Percentiles rank a stretch among this genome's conserved stretches.
These are phyloP conservation scores for Seriola aureovittata DNA, from an alignment of 2,113 vertebrate genomes.

Conservation along the genomic window DNA sequence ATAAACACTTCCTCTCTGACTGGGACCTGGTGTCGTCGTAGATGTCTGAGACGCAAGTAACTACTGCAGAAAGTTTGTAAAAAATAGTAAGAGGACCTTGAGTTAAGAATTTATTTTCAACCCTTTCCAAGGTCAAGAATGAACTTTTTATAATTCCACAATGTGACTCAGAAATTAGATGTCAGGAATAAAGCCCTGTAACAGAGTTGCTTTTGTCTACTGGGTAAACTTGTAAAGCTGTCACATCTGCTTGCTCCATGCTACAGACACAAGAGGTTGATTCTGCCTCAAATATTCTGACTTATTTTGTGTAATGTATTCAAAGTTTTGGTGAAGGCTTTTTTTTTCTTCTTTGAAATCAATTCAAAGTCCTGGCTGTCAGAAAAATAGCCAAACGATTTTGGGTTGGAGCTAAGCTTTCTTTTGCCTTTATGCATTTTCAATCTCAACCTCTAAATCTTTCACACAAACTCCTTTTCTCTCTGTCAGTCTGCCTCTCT, in stretches of 20 bases:
- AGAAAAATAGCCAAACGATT: constrained; percentile 54
- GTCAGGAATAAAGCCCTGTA: not conserved
- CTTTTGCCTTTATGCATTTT: constrained; percentile 67
- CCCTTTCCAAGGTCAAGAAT: not conserved
- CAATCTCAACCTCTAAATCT: constrained; percentile 68
- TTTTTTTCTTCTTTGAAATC: constrained; percentile 19
- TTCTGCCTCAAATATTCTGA: constrained; percentile 31
- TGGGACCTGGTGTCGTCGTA: not conserved
- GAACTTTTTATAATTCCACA: not conserved
- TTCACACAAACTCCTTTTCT: constrained; percentile 60
- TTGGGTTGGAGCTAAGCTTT: constrained; percentile 56
- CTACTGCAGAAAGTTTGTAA: not conserved
- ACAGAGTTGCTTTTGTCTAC: not conserved
- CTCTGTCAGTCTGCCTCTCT: constrained; percentile 27
- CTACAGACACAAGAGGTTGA: not conserved
- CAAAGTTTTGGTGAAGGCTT: constrained; percentile 41
- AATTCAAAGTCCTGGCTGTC: constrained; percentile 53
- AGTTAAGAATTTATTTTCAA: not conserved
- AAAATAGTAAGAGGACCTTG: not conserved
- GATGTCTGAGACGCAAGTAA: no score
- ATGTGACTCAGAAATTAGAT: constrained; percentile 5
- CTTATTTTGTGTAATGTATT: constrained; percentile 47
- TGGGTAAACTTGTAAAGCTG: constrained; percentile 8
- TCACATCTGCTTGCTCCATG: constrained; percentile 25
- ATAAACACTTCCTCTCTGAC: not conserved